Evolutionary conservation across 2,888 invertebrate genomes (phyloP).

Genomic region (Leptopilina myrica): DNA sequence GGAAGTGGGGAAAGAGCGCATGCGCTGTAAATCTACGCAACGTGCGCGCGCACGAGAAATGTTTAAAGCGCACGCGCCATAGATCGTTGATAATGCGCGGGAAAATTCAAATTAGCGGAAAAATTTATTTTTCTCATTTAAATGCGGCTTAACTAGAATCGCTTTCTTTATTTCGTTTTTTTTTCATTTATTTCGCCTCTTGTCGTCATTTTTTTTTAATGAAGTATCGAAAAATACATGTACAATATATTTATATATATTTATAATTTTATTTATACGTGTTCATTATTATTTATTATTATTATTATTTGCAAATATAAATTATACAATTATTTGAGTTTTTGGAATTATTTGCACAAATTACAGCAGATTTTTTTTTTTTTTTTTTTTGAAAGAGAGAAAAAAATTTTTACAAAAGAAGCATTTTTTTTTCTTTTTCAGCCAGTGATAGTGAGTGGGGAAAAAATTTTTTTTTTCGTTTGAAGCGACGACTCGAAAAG

Average conservation of each 20-base stretch:
- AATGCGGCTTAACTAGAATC: not conserved
- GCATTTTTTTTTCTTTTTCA: conserved; percentile 11
- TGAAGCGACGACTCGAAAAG: conserved; percentile 34
- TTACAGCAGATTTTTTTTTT: conserved; percentile 56
- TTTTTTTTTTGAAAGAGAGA: not conserved
- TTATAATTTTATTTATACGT: conserved; percentile 54
- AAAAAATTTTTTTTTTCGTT: not conserved
- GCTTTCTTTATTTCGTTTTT: conserved; percentile 16
- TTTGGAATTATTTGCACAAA: conserved; percentile 70
- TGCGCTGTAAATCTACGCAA: conserved; percentile 7
- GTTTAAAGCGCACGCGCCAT: conserved; percentile 15
- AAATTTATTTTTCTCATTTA: conserved; percentile 23
- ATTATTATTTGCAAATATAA: conserved; percentile 65
- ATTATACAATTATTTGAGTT: conserved; percentile 42
- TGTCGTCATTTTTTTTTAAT: conserved; percentile 55
- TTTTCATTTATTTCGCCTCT: conserved; percentile 40
- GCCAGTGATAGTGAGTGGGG: conserved; percentile 7
- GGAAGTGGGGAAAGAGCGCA: not conserved
- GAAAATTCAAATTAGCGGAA: conserved; percentile 1
- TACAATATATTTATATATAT: conserved; percentile 54
- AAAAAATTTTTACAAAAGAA: conserved; percentile 24
- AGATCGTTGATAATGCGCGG: not conserved
- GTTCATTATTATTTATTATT: conserved; percentile 8
- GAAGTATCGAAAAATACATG: conserved; percentile 65
- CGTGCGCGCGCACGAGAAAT: conserved; percentile 6